These are phyloP conservation scores for Cetoscarus ocellatus DNA, from an alignment of 2,797 vertebrate genomes.

Conservation along the genomic window DNA sequence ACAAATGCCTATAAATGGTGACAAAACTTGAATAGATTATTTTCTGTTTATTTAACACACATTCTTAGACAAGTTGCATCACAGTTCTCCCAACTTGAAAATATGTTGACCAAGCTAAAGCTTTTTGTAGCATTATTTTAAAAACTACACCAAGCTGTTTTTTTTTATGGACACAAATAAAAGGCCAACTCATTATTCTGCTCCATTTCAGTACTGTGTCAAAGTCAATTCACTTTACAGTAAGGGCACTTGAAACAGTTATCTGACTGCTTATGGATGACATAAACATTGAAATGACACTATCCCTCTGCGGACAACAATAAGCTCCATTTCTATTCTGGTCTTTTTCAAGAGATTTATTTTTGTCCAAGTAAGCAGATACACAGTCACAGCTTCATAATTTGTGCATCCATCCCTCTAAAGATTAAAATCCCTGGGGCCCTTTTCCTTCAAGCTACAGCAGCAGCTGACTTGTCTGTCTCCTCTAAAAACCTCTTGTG, in stretches of 20 bases:
- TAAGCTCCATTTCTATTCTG: slow-evolving; percentile 18
- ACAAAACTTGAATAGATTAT: slow-evolving; percentile 36
- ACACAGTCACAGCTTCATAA: slow-evolving; percentile 19
- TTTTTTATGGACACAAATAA: slow-evolving; percentile 14
- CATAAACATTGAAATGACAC: slow-evolving; percentile 25
- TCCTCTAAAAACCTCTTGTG: slow-evolving; percentile 39
- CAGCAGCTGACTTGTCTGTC: slow-evolving; percentile 38
- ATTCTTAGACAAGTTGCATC: slow-evolving; percentile 18
- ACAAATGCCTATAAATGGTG: slow-evolving; percentile 33
- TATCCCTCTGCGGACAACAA: slow-evolving; percentile 32
- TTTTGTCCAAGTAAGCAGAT: slow-evolving; percentile 44
- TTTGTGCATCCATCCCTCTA: slow-evolving; percentile 29
- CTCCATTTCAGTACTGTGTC: slow-evolving; percentile 28
- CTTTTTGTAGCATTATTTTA: slow-evolving; percentile 22
- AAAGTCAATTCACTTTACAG: slow-evolving; percentile 12
- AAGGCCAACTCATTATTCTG: slow-evolving; percentile 39
- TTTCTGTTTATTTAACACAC: slow-evolving; percentile 21
- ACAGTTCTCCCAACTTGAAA: slow-evolving; percentile 5
- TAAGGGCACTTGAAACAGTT: slow-evolving; percentile 19
- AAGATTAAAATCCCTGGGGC: slow-evolving; percentile 35
- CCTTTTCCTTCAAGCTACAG: slow-evolving; percentile 29
- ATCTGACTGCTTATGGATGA: slow-evolving; percentile 26
- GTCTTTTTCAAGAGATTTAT: slow-evolving; percentile 39
- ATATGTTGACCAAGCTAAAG: slow-evolving; percentile 12
- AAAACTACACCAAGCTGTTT: slow-evolving; percentile 20